A percentile compares a stretch with the other conserved stretches of the same genome.
Evolutionary conservation across 2,113 vertebrate genomes (phyloP).

Genomic region (Nestor notabilis): DNA sequence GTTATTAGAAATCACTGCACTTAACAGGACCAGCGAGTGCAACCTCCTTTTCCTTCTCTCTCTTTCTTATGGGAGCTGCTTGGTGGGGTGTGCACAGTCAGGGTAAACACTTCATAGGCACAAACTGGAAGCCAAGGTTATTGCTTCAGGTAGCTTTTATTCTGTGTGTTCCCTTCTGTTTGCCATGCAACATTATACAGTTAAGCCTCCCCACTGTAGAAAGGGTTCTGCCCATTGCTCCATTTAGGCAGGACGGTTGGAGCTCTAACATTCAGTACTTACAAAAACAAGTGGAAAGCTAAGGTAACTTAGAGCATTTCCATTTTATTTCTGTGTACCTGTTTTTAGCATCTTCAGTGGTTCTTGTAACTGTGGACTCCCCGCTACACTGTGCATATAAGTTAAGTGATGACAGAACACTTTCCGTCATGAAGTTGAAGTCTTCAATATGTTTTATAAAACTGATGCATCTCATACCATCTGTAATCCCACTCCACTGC

Average conservation of each 20-base stretch:
- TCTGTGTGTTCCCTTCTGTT: neutral
- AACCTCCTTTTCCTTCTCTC: neutral
- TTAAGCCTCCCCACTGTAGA: no score
- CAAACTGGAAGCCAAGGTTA: neutral
- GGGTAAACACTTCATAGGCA: neutral
- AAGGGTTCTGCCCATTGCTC: slow-evolving; percentile 4
- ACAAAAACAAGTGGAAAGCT: neutral
- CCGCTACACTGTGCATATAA: neutral
- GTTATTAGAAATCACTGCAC: slow-evolving; percentile 29
- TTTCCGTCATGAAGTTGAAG: slow-evolving; percentile 23
- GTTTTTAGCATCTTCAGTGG: neutral
- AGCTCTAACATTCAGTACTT: neutral
- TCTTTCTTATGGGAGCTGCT: neutral
- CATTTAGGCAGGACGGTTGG: neutral
- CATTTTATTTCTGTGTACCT: neutral
- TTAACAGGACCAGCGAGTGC: neutral
- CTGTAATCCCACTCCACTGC: slow-evolving; percentile 41
- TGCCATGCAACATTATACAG: neutral
- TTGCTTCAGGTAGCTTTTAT: neutral
- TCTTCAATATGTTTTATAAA: slow-evolving; percentile 55
- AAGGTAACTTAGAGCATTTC: neutral
- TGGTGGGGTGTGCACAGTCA: neutral
- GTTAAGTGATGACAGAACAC: slow-evolving; percentile 51
- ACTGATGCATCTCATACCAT: slow-evolving; percentile 31
- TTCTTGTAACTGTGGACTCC: neutral